Base-by-base conservation (phyloP, 2,113 vertebrate species). In the Bagarius yarrelli region DNA sequence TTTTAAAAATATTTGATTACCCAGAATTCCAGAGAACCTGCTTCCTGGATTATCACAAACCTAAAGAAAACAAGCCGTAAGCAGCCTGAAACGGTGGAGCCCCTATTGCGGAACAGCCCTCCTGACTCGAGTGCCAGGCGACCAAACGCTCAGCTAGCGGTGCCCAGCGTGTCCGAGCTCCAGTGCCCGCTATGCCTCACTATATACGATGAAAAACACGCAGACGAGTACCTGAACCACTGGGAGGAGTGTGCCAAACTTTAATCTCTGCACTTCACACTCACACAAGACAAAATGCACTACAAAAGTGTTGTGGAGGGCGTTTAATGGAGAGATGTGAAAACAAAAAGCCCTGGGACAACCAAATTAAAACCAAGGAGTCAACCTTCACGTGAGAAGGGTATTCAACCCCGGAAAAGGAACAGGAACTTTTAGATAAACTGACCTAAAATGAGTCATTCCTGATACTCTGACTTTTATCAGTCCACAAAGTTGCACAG, bases 181-280 rank as follows among this genome's bases (percentile, higher is more conserved):
- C 93, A 95, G 90, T 99, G 97, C 64, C 97, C 96, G 0, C 92
- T 89, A 0, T 99, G 97, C 81, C 87, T 93, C 74, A 90, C 84
- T 80, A 88, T 87, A 52, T 98, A 95, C 81, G 85, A 85, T 0
- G 95, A 96, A 8, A 90, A 90, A 47, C 92, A 93, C 6, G 78
- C 92, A 0, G 90, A 90, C 2, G 95, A 94, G 85, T 96, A 95
- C 87, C 88, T 96, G 50, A 93, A 93, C 76, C 97, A 98, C 0
- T 94, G 95, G 72, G 86, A 93, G 0, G 95, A 97, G 79, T 98
- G 96, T 76, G 92, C 89, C 85, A 88, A 82, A 71, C 81, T 90
- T 64, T 93, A 83, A 91, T 21, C 40, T 57, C 81, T 78, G 36
- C 70, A 69, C 32, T 83, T 80, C 36, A 64, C 50, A 32, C 53